A percentile compares a stretch with the other conserved stretches of the same genome.
Evolutionary conservation across 2,797 vertebrate species (phyloP).

Genomic region (Tolypeutes matacus): DNA sequence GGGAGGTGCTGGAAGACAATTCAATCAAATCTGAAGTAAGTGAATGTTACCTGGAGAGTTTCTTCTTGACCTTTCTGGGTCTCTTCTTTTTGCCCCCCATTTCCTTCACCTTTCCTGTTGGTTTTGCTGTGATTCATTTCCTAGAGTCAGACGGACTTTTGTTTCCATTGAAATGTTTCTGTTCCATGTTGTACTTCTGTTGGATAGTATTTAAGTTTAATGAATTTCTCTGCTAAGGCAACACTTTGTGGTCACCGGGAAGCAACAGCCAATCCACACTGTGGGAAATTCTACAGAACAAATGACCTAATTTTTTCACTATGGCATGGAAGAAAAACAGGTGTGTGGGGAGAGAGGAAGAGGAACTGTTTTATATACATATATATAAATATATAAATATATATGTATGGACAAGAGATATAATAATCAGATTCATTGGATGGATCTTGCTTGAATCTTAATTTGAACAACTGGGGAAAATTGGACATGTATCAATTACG

Average conservation of each 20-base stretch:
- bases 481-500: neutral
- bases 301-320: neutral
- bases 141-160: neutral
- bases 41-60: neutral
- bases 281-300: neutral
- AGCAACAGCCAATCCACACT: neutral
- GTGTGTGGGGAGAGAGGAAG: neutral
- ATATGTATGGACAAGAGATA: neutral
- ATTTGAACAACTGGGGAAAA: neutral
- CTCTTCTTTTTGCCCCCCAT: neutral
- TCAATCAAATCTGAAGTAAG: neutral
- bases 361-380: neutral
- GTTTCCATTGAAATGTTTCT: neutral
- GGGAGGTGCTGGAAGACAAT: neutral
- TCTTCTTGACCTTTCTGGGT: neutral
- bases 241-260: neutral
- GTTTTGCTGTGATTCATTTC: neutral
- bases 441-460: neutral
- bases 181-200: neutral
- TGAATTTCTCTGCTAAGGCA: neutral
- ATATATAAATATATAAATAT: neutral
- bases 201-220: neutral
- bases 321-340: neutral
- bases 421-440: neutral
- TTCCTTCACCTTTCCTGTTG: neutral